Base-by-base conservation (phyloP, 2,113 vertebrate genomes). In the Gallinago jamesoni region DNA sequence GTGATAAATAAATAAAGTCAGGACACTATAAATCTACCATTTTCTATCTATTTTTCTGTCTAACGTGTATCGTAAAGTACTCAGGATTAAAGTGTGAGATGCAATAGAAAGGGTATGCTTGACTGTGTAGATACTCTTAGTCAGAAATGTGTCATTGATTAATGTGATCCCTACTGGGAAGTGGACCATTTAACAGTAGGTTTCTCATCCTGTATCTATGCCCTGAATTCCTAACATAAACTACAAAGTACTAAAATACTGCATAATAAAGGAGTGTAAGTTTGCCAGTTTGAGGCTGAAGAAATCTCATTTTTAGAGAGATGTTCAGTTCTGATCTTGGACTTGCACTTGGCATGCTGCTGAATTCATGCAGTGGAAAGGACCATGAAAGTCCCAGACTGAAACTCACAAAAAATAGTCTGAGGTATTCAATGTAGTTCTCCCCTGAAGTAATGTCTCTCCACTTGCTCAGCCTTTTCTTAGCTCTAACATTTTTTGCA, bases 311-410 rank as follows among this genome's bases (percentile, higher is more conserved):
- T 86, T 87, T 23, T 56, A 21, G 24, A 0, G 14, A 25, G 2
- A 2, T 12, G 4, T 85, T 85, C 41, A 63, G 6, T 92, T 75
- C 47, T 69, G n/a, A 37, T 57, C n/a, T 45, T 60, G 30, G 16
- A 17, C 5, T 41, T 72, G 18, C 17, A 13, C 27, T 74, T 69
- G 5, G 6, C 0, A 0, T 68, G 47, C 12, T 85, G n/a, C 24
- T 70, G 12, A 70, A 67, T 76, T 83, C 56, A 59, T 5, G 83
- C 4, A 30, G 9, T 67, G n/a, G 43, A 69, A 79, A 91, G 12
- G 31, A n/a, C 31, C 7, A 0, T 73, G 30, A 20, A 69, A 77
- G 20, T 23, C 10, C 30, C 25, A 28, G 30, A 25, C 1, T 70
- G n/a, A 88, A 62, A 55, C 14, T 69, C 20, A 48, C 1, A 24